Conservation (phyloP, 2,888 invertebrate species). For the Amitus sp. region DNA sequence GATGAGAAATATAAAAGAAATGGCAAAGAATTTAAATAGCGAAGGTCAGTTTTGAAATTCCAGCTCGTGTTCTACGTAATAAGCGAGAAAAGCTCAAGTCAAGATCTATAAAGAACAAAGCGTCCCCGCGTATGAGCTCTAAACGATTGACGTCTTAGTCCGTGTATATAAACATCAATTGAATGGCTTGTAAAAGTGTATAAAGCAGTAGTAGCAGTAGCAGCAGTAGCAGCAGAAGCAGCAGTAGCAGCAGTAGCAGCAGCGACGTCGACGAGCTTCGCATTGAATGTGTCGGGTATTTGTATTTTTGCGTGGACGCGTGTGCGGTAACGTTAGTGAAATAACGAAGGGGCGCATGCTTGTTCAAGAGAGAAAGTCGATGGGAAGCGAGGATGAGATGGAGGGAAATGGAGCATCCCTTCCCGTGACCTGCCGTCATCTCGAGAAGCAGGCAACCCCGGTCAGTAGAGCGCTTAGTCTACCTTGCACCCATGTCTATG, state of each 20-base stretch:
- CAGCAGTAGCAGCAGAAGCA: too few relatives aligned
- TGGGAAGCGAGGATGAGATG: slow-evolving; percentile 30
- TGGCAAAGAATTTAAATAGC: too few relatives aligned
- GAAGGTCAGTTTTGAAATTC: too few relatives aligned
- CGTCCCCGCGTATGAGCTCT: too few relatives aligned
- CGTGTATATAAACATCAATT: background rate
- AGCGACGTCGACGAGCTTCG: too few relatives aligned
- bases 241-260: too few relatives aligned
- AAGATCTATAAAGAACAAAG: background rate
- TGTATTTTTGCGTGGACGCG: slow-evolving; percentile 13
- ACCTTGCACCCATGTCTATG: slow-evolving; percentile 43
- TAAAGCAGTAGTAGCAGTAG: too few relatives aligned
- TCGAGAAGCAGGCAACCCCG: slow-evolving; percentile 45
- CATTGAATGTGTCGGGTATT: background rate
- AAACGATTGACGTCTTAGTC: too few relatives aligned
- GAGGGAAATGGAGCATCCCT: slow-evolving; percentile 37
- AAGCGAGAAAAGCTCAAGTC: background rate
- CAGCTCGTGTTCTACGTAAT: background rate
- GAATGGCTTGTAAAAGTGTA: background rate
- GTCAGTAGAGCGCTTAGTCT: slow-evolving; percentile 52
- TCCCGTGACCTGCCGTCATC: slow-evolving; percentile 39
- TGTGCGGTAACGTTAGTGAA: slow-evolving; percentile 47
- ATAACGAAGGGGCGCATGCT: slow-evolving; percentile 48
- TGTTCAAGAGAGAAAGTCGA: slow-evolving; percentile 43
- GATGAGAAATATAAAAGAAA: too few relatives aligned